Conservation (phyloP, 2,888 invertebrate species). For the Erynnis tages region DNA sequence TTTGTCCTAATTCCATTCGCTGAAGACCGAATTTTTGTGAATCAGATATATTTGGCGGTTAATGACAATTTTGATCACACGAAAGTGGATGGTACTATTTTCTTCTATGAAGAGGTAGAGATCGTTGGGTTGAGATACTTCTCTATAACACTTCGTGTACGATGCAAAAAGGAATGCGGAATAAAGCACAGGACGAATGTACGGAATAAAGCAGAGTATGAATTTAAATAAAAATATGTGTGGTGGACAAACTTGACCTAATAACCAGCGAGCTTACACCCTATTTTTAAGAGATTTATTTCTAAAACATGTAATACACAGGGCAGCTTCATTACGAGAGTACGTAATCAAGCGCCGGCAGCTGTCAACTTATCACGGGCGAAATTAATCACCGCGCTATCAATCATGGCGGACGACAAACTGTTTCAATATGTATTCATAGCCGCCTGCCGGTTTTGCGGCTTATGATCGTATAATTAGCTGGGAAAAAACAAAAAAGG, state of each 20-base stretch:
- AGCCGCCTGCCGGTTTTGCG: constrained; percentile 32
- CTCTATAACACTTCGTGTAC: not conserved
- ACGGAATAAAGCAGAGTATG: too few relatives aligned
- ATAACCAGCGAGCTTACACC: not conserved
- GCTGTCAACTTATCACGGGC: constrained; percentile 63
- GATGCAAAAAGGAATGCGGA: too few relatives aligned
- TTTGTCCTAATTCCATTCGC: constrained; percentile 2
- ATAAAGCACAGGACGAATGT: too few relatives aligned
- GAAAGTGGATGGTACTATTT: not conserved
- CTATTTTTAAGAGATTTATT: not conserved
- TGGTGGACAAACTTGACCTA: too few relatives aligned
- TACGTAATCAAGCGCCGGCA: constrained; percentile 49
- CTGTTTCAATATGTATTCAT: constrained; percentile 47
- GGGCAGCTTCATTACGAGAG: constrained; percentile 37
- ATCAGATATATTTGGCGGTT: not conserved
- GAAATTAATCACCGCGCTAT: constrained; percentile 64
- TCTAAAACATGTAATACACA: constrained; percentile 30
- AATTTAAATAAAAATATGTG: too few relatives aligned
- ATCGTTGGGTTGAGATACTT: not conserved
- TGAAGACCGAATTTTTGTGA: constrained; percentile 8
- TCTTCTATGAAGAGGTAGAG: too few relatives aligned
- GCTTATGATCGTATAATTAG: constrained; percentile 23
- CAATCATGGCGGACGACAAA: constrained; percentile 57
- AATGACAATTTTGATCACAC: not conserved
- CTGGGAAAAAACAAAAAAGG: constrained; percentile 15